A percentile compares a stretch with the other conserved stretches of the same genome.
Conservation (phyloP, 2,113 vertebrate genomes). For the Sinocyclocheilus rhinocerous region DNA sequence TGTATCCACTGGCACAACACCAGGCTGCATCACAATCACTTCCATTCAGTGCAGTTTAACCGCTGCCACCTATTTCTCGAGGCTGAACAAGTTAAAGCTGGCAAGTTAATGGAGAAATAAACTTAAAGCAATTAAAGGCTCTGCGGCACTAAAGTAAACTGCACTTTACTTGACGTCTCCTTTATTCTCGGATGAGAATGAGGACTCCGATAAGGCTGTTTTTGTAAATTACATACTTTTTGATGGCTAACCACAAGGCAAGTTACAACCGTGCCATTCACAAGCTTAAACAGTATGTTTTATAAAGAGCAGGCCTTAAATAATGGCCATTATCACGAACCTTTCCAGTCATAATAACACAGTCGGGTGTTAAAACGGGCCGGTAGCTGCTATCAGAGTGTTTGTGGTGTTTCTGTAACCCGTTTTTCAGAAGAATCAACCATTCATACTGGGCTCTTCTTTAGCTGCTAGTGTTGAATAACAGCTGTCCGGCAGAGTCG, state of each 20-base stretch:
- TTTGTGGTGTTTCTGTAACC: background rate
- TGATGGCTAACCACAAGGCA: background rate
- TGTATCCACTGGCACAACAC: constrained; percentile 23
- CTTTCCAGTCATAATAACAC: background rate
- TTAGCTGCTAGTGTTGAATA: background rate
- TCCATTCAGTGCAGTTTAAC: constrained; percentile 55
- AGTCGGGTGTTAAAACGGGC: background rate
- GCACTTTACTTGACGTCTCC: background rate
- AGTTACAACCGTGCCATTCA: constrained; percentile 1
- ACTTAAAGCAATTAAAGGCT: background rate
- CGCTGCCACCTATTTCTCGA: constrained; percentile 24
- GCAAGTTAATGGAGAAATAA: constrained; percentile 31
- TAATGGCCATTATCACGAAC: background rate
- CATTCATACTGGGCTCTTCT: too few species aligned
- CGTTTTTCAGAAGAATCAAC: background rate
- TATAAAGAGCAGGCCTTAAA: background rate
- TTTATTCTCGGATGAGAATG: background rate
- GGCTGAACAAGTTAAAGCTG: constrained; percentile 56
- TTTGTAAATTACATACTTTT: constrained; percentile 1
- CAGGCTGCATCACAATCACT: constrained; percentile 45
- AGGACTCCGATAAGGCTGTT: background rate
- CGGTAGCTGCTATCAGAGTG: background rate
- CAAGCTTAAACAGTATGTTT: background rate
- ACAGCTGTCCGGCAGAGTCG: background rate
- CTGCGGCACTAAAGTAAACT: background rate